Evolutionary conservation across 2,797 vertebrate genomes (phyloP).

Genomic region (Hozukius guyotensis): DNA sequence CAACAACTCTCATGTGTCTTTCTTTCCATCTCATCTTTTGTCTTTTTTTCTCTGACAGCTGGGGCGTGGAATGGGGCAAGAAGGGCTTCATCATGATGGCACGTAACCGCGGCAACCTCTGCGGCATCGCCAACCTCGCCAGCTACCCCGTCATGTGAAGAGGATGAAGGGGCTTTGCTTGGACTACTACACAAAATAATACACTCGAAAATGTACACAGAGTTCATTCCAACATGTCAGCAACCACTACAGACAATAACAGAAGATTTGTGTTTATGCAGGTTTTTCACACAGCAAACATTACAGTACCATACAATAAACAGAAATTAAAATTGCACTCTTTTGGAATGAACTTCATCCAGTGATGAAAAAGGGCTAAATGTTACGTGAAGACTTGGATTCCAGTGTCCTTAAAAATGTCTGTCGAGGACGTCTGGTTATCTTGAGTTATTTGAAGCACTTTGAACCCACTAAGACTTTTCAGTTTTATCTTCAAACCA

Average conservation of each 20-base stretch:
- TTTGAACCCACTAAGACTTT: constrained; percentile 11
- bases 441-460: constrained; percentile 28
- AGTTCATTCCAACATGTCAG: background rate
- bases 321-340: fast-evolving
- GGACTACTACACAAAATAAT: background rate
- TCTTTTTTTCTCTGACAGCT: constrained; percentile 70
- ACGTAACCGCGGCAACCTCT: constrained; percentile 84
- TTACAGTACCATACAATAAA: background rate
- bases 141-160: constrained; percentile 84
- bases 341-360: background rate
- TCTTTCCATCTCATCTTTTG: background rate
- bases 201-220: background rate
- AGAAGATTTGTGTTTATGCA: background rate
- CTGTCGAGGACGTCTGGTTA: background rate
- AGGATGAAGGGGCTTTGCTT: background rate
- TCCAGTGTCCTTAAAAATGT: background rate
- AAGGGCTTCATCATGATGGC: constrained; percentile 85
- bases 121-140: constrained; percentile 85
- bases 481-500: constrained; percentile 16
- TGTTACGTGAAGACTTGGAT: background rate
- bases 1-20: background rate
- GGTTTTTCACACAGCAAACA: background rate
- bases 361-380: background rate
- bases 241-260: background rate
- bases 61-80: constrained; percentile 83